Base-by-base conservation (phyloP, 2,797 vertebrate species). In the Mormyrops attenuatus region DNA sequence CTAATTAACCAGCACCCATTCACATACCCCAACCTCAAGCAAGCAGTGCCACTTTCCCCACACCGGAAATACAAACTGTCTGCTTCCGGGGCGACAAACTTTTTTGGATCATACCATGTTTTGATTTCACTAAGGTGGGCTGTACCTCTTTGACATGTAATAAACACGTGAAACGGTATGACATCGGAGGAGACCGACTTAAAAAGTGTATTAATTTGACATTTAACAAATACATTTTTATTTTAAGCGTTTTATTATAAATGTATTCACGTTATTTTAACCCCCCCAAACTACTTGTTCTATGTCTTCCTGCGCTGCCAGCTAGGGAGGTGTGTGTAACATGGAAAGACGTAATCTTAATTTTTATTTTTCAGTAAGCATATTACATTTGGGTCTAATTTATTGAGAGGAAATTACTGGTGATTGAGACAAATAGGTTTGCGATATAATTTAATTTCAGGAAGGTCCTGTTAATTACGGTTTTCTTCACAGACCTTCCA, bases 11-110 rank as follows among this genome's bases (percentile, higher is more conserved):
- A 57, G 8, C 30, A 82, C 47, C 87, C 87, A 90, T 85, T 88
- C 73, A 69, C 84, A 80, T 60, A 87, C 53, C 47, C 52, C 22
- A 34, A 73, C 26, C 44, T n/a, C 85, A 87, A 89, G 26, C 82
- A 85, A 88, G 38, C 55, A 89, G 53, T 73, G 90, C 90, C 90
- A 90, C 91, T 91, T 89, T 90, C 91, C 55, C 60, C 66, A 77
- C 90, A 50, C 92, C 88, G 88, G 89, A 85, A 89, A 50, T 90
- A 52, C 82, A 80, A 88, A 89, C 13, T 53, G 11, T 84, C 87
- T 89, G 17, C 82, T 90, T 94, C 93, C 93, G 93, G 91, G 88
- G 89, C 80, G 69, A 47, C 77, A 38, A 88, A 86, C 26, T 17
- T 20, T 47, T 88, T 66, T 5, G 60, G 88, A 60, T 44, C 17